phyloP scores from a whole-genome alignment of 2,888 invertebrate genomes.

The Campoletis raptor region DNA sequence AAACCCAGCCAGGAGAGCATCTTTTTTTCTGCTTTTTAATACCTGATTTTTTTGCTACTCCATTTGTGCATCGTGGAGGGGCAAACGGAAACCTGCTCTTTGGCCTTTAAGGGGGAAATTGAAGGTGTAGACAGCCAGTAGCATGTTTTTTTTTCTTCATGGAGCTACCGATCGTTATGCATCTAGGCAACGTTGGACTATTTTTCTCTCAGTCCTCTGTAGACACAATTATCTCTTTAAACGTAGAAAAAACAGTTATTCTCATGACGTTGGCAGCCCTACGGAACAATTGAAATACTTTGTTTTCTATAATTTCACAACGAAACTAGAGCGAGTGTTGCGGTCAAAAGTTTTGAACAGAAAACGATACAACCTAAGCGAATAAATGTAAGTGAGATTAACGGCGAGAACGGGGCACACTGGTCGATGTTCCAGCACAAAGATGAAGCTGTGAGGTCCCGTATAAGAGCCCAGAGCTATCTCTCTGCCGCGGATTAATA shows the following conservation, averaged over 20 bases:
- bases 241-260: background rate
- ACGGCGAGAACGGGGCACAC: slow-evolving; percentile 6
- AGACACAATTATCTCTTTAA: background rate
- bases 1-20: background rate
- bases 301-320: background rate
- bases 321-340: background rate
- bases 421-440: slow-evolving; percentile 6
- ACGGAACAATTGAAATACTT: background rate
- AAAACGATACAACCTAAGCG: slow-evolving; percentile 54
- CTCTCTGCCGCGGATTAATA: slow-evolving; percentile 61
- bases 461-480: slow-evolving; percentile 39
- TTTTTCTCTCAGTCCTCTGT: background rate
- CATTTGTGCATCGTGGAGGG: slow-evolving; percentile 12
- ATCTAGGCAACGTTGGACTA: background rate
- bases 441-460: slow-evolving; percentile 12
- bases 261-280: background rate
- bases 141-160: background rate
- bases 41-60: slow-evolving; percentile 18
- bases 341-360: slow-evolving; percentile 57
- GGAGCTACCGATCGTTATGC: slow-evolving; percentile 6
- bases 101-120: slow-evolving; percentile 2
- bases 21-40: slow-evolving; percentile 13
- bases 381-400: slow-evolving; percentile 48
- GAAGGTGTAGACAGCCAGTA: slow-evolving; percentile 3
- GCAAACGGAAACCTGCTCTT: background rate